Conservation (phyloP, 2,888 invertebrate genomes). For the Chloromyia formosa region DNA sequence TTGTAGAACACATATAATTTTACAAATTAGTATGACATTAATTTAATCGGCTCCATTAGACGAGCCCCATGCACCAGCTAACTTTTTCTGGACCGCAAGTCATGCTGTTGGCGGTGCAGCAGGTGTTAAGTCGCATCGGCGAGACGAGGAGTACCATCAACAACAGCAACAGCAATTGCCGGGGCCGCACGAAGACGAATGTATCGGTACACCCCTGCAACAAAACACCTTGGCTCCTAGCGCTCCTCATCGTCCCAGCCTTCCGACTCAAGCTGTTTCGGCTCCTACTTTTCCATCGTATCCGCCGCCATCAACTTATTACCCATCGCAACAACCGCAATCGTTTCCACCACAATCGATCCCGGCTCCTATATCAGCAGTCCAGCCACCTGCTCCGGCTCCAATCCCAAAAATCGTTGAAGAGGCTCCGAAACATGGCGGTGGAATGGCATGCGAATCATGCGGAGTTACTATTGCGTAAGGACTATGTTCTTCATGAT, state of each 20-base stretch:
- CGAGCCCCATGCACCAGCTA: conserved; percentile 61
- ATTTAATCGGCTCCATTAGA: conserved; percentile 37
- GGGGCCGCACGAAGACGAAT: conserved; percentile 58
- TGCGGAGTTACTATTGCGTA: conserved; percentile 64
- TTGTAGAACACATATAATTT: not conserved
- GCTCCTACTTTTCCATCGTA: conserved; percentile 45
- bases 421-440: not conserved
- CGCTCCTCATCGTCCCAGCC: conserved; percentile 66
- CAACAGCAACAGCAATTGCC: conserved; percentile 50
- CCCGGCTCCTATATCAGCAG: conserved; percentile 14
- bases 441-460: conserved; percentile 57
- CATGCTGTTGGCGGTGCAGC: conserved; percentile 73
- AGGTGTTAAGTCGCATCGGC: conserved; percentile 65
- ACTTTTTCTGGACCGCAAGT: conserved; percentile 79
- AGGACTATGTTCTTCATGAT: conserved; percentile 53
- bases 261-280: conserved; percentile 59
- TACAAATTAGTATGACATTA: not conserved
- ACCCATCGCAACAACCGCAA: conserved; percentile 47
- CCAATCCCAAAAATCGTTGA: not conserved
- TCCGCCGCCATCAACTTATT: conserved; percentile 32
- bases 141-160: conserved; percentile 61
- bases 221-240: conserved; percentile 68
- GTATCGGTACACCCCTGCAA: conserved; percentile 66
- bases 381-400: conserved; percentile 16
- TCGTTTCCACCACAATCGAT: not conserved